A percentile compares a stretch with the other conserved stretches of the same genome.
Evolutionary conservation across 2,888 invertebrate species (phyloP).

Genomic region (Microchrysa polita): DNA sequence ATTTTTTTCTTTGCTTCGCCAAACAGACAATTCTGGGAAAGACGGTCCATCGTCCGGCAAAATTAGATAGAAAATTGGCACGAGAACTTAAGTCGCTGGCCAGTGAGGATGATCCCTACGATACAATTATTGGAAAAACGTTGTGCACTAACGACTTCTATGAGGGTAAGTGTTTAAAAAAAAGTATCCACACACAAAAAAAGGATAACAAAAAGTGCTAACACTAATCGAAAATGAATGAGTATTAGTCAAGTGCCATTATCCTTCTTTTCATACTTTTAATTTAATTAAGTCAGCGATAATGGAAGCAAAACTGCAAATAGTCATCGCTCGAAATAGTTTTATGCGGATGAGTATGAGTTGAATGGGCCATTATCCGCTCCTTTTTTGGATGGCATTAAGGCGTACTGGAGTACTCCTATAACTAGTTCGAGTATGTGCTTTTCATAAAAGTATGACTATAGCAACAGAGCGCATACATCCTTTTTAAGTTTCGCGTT

Average conservation of each 20-base stretch:
- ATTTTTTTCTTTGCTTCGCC: conserved; percentile 1
- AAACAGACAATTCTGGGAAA: conserved; percentile 85
- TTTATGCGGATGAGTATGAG: too few species aligned
- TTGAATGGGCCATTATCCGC: too few species aligned
- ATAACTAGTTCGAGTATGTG: background rate
- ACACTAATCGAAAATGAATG: too few species aligned
- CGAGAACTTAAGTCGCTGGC: conserved; percentile 81
- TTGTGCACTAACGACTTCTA: conserved; percentile 98
- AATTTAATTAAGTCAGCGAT: conserved; percentile 25
- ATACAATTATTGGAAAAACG: conserved; percentile 89
- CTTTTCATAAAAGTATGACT: background rate
- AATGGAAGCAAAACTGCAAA: too few species aligned
- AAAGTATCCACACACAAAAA: background rate
- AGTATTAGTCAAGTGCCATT: background rate
- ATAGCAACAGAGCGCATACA: background rate
- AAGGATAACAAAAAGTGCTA: too few species aligned
- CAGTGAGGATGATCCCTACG: conserved; percentile 81
- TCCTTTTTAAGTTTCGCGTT: background rate
- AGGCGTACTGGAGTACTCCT: too few species aligned
- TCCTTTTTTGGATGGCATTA: too few species aligned
- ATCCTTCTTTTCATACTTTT: background rate
- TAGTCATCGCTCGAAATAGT: too few species aligned
- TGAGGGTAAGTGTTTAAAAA: conserved; percentile 74
- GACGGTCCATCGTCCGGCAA: conserved; percentile 80
- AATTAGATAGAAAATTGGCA: conserved; percentile 82